phyloP scores from a whole-genome alignment of 2,797 vertebrate species.

The Channallabes apus region DNA sequence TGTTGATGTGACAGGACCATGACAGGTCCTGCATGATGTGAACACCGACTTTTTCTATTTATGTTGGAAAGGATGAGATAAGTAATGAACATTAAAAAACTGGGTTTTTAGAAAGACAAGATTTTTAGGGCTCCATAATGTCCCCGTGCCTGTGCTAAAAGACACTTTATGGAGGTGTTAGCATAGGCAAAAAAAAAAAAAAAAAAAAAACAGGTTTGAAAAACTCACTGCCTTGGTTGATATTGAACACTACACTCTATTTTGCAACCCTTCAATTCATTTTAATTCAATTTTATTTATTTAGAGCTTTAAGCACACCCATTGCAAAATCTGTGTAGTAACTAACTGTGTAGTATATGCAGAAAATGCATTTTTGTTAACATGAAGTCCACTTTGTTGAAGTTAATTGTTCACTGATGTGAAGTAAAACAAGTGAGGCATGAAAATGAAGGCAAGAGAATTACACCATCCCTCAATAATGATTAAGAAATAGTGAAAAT shows the following conservation, averaged over 20 bases:
- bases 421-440: background rate
- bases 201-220: background rate
- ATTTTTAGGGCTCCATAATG: background rate
- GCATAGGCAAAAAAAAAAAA: background rate
- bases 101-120: background rate
- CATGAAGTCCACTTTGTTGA: too few relatives aligned
- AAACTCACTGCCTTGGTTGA: background rate
- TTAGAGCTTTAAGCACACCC: too few relatives aligned
- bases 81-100: background rate
- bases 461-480: background rate
- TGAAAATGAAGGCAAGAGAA: background rate
- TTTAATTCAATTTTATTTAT: too few relatives aligned
- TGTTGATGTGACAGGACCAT: too few relatives aligned
- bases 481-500: background rate
- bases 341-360: too few relatives aligned
- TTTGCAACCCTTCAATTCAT: background rate
- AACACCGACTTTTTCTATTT: too few relatives aligned
- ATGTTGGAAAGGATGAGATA: background rate
- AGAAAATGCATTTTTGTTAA: too few relatives aligned
- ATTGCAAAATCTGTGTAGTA: too few relatives aligned
- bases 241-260: background rate
- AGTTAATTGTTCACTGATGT: too few relatives aligned
- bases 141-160: background rate
- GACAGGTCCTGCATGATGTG: too few relatives aligned
- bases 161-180: background rate